Conservation (phyloP, 2,888 invertebrate species). For the Eupithecia dodoneata region DNA sequence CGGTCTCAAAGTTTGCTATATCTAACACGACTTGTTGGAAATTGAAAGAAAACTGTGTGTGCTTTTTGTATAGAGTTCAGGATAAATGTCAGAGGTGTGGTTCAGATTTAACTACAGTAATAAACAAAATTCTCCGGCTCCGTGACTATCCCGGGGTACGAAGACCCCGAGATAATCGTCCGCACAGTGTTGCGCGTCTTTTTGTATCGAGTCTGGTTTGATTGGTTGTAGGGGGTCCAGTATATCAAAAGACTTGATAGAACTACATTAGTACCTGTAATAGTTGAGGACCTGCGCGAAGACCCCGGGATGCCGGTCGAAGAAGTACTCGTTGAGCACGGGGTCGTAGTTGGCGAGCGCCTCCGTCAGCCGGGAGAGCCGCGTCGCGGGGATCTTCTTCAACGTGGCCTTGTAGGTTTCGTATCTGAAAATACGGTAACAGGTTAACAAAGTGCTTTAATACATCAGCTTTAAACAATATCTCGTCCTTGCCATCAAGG, state of each 20-base stretch:
- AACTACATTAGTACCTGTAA: constrained; percentile 86
- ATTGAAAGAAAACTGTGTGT: neutral
- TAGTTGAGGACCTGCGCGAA: constrained; percentile 99
- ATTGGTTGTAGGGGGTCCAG: too few species aligned
- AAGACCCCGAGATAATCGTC: too few species aligned
- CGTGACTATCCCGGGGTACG: too few species aligned
- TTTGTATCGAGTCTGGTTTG: too few species aligned
- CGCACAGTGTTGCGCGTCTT: too few species aligned
- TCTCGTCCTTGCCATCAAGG: too few species aligned
- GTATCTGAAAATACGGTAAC: constrained; percentile 65
- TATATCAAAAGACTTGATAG: too few species aligned
- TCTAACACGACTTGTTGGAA: neutral
- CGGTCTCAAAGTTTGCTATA: neutral
- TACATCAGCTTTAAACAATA: neutral
- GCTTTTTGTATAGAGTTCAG: neutral
- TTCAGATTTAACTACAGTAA: neutral
- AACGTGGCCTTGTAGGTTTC: constrained; percentile 98
- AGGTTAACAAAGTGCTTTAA: neutral
- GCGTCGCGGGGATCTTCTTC: constrained; percentile 98
- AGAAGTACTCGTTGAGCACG: constrained; percentile 99
- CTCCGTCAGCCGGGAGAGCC: constrained; percentile 96
- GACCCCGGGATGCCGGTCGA: constrained; percentile 98
- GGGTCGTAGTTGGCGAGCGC: constrained; percentile 99
- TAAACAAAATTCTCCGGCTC: neutral
- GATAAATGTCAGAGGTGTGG: neutral